These are phyloP conservation scores for Drosophila varians DNA, from an alignment of 1,140 invertebrate genomes.

Conservation along the genomic window DNA sequence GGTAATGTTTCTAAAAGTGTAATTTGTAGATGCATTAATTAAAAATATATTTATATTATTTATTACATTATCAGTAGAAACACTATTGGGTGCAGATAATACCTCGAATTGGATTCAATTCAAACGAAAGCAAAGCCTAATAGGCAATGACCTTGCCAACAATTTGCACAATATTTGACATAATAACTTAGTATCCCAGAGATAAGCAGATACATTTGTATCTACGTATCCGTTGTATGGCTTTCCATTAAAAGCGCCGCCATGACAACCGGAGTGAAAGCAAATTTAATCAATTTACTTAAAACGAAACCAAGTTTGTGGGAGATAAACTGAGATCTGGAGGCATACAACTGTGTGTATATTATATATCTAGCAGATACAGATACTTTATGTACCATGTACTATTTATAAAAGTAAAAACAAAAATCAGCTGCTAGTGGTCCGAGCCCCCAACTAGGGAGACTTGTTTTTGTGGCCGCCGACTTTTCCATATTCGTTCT, in stretches of 20 bases:
- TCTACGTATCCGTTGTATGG: constrained; percentile 16
- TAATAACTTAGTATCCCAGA: constrained; percentile 5
- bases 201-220: constrained; percentile 13
- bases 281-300: constrained; percentile 72
- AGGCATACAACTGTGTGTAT: neutral
- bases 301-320: constrained; percentile 17
- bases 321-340: constrained; percentile 2
- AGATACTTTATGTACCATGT: constrained; percentile 8
- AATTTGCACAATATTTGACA: constrained; percentile 38
- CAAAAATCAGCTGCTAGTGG: constrained; percentile 53
- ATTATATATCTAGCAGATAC: constrained; percentile 13
- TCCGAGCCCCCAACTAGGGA: constrained; percentile 48
- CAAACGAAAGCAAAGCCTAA: constrained; percentile 19
- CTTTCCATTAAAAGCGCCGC: constrained; percentile 7
- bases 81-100: constrained; percentile 4
- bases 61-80: constrained; percentile 16
- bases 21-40: neutral
- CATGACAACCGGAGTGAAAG: constrained; percentile 73
- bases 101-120: constrained; percentile 3
- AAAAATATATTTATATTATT: neutral
- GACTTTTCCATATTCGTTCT: constrained; percentile 7
- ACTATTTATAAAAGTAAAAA: constrained; percentile 65
- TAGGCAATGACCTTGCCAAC: constrained; percentile 50
- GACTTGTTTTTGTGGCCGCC: constrained; percentile 12
- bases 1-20: too few species aligned